phyloP scores from a whole-genome alignment of 2,888 invertebrate genomes.

The Chymomyza fuscimana region DNA sequence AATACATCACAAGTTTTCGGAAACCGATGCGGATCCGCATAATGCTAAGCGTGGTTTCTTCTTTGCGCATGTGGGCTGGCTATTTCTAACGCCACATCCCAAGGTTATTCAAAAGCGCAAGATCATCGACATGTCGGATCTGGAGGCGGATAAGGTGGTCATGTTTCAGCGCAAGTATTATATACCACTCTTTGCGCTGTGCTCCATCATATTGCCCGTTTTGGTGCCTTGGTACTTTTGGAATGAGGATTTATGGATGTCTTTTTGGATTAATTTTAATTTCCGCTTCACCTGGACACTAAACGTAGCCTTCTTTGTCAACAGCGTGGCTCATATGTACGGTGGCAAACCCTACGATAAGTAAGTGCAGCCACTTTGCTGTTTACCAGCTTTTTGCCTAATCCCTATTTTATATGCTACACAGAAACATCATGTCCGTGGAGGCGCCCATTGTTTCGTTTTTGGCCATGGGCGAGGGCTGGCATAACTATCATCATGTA shows the following conservation, averaged over 20 bases:
- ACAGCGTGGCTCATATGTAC: conserved; percentile 96
- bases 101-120: conserved; percentile 86
- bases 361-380: conserved; percentile 79
- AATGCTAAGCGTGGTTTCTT: conserved; percentile 92
- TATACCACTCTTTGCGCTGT: conserved; percentile 86
- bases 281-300: conserved; percentile 91
- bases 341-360: conserved; percentile 95
- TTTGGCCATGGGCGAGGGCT: conserved; percentile 89
- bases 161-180: conserved; percentile 89
- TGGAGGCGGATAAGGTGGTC: conserved; percentile 87
- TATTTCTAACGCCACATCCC: conserved; percentile 91
- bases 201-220: conserved; percentile 86
- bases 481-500: conserved; percentile 92
- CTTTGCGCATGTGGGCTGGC: conserved; percentile 96
- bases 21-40: conserved; percentile 88
- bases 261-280: conserved; percentile 92
- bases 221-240: conserved; percentile 90
- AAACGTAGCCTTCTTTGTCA: conserved; percentile 96
- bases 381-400: background rate
- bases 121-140: conserved; percentile 85
- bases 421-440: conserved; percentile 86
- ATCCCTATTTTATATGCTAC: no score
- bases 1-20: conserved; percentile 93
- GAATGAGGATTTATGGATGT: conserved; percentile 88
- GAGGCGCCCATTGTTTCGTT: conserved; percentile 88